These are phyloP conservation scores for Cydia pomonella DNA, from an alignment of 1,140 invertebrate species.

Conservation along the genomic window DNA sequence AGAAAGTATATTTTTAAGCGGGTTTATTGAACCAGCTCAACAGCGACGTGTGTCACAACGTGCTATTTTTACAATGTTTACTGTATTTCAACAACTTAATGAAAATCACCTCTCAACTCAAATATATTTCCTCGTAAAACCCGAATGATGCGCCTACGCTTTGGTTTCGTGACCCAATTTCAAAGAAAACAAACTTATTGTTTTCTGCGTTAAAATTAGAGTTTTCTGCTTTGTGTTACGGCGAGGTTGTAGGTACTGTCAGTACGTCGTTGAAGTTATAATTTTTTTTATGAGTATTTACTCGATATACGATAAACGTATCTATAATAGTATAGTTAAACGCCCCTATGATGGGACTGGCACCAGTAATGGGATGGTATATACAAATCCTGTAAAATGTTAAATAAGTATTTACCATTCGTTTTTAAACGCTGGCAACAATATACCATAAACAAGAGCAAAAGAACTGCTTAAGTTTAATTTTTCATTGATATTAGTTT, in stretches of 20 bases:
- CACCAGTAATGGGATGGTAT: too few species aligned
- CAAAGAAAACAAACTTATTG: neutral
- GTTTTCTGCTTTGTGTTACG: neutral
- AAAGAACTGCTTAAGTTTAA: too few species aligned
- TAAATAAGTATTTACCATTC: too few species aligned
- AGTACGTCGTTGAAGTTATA: neutral
- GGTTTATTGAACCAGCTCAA: conserved; percentile 11
- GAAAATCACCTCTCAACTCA: neutral
- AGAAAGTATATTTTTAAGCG: neutral
- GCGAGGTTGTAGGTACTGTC: neutral
- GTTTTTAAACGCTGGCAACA: too few species aligned
- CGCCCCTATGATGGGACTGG: too few species aligned
- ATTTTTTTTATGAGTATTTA: too few species aligned
- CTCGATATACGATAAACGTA: too few species aligned
- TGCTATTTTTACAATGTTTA: conserved; percentile 30
- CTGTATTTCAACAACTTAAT: conserved; percentile 28
- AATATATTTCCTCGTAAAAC: neutral
- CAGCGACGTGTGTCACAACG: neutral
- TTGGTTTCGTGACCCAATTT: conserved; percentile 10
- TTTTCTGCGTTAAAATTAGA: neutral
- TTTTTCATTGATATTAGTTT: too few species aligned
- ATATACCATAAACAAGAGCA: too few species aligned
- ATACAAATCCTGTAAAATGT: too few species aligned
- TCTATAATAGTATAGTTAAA: too few species aligned
- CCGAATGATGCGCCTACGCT: neutral